Percentiles rank a stretch among this genome's conserved stretches.
Evolutionary conservation across 2,797 vertebrate genomes (phyloP).

Genomic region (Pterois miles): DNA sequence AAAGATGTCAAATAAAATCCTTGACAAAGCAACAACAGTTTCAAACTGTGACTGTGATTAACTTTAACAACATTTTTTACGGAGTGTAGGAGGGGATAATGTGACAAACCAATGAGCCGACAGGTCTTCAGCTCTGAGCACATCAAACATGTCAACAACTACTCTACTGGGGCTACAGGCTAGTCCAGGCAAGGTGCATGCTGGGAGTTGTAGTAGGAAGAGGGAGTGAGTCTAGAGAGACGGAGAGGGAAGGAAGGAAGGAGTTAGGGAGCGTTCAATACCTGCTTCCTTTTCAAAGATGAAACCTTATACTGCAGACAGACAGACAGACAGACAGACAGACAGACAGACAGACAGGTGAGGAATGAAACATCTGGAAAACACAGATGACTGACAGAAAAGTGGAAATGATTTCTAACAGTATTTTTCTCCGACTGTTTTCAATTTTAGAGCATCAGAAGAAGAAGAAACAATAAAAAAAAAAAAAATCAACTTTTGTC

Average conservation of each 20-base stretch:
- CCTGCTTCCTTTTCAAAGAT: slow-evolving; percentile 91
- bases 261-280: slow-evolving; percentile 79
- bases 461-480: background rate
- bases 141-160: background rate
- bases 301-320: slow-evolving; percentile 86
- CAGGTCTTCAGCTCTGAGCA: background rate
- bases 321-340: slow-evolving; percentile 61
- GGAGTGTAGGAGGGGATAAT: background rate
- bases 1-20: background rate
- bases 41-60: too few relatives aligned
- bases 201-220: slow-evolving; percentile 60
- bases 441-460: background rate
- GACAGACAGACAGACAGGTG: slow-evolving; percentile 8
- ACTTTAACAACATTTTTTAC: background rate
- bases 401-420: background rate
- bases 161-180: slow-evolving; percentile 21
- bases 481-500: background rate
- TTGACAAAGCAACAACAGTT: too few relatives aligned
- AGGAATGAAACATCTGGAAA: slow-evolving; percentile 19
- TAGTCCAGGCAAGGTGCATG: slow-evolving; percentile 74
- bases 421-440: background rate
- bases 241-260: background rate
- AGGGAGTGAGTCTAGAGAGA: slow-evolving; percentile 27
- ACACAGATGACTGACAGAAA: background rate
- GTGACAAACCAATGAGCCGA: background rate